Percentiles rank a stretch among this genome's conserved stretches.
Evolutionary conservation across 2,113 vertebrate genomes (phyloP).

Genomic region (Mellivora capensis): DNA sequence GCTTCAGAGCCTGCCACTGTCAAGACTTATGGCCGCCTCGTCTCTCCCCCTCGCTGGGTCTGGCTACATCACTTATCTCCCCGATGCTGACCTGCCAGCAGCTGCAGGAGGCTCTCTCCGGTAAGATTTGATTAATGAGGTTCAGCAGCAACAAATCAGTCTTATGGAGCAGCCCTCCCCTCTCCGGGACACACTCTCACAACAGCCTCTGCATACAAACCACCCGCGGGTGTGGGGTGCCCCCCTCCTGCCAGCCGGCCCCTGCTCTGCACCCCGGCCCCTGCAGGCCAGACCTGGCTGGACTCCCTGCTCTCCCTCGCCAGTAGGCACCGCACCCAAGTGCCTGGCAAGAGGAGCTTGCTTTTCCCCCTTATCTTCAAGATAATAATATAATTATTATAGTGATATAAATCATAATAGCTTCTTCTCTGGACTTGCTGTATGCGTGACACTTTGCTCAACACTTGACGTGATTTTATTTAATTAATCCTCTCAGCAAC

Average conservation of each 20-base stretch:
- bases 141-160: constrained; percentile 76
- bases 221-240: constrained; percentile 26
- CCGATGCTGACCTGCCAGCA: constrained; percentile 70
- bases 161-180: constrained; percentile 60
- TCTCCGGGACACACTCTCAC: not conserved
- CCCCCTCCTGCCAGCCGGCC: not conserved
- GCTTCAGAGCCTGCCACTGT: constrained; percentile 62
- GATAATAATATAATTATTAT: not conserved
- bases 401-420: not conserved
- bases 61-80: constrained; percentile 71
- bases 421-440: not conserved
- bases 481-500: not conserved
- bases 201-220: constrained; percentile 63
- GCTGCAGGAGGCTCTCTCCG: constrained; percentile 66
- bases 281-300: not conserved
- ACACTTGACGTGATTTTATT: not conserved
- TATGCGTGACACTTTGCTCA: not conserved
- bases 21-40: constrained; percentile 67
- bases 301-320: not conserved
- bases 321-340: not conserved
- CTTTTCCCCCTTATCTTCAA: not conserved
- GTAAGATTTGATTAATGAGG: constrained; percentile 75
- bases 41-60: constrained; percentile 70
- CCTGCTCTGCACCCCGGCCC: not conserved
- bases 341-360: not conserved